Evolutionary conservation across 2,797 vertebrate genomes (phyloP).

Genomic region (Furcifer pardalis): DNA sequence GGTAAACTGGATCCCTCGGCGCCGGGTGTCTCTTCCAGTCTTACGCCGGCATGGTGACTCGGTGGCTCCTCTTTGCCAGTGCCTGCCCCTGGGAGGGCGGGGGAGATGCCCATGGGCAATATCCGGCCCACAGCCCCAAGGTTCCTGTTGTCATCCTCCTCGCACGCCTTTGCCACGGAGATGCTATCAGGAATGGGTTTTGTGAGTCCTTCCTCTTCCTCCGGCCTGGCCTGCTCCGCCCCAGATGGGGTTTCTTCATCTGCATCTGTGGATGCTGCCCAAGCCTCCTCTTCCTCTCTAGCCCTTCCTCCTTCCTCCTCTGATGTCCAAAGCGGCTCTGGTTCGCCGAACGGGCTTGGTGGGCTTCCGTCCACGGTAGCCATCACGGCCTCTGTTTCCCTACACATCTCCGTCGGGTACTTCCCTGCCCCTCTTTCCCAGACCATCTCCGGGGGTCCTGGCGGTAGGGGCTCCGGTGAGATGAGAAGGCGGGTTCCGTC

Average conservation of each 20-base stretch:
- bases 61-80: no score
- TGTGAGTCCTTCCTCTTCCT: background rate
- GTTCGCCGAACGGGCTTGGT: constrained; percentile 39
- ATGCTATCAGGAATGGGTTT: background rate
- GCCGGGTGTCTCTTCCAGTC: background rate
- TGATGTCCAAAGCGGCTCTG: constrained; percentile 21
- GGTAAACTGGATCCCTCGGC: background rate
- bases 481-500: background rate
- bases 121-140: background rate
- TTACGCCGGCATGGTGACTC: fast-evolving
- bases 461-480: background rate
- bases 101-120: fast-evolving
- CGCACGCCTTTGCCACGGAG: background rate
- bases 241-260: background rate
- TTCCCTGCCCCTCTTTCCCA: background rate
- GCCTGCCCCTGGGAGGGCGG: no score
- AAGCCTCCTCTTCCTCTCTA: constrained; percentile 38
- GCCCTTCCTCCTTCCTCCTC: constrained; percentile 33
- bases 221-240: background rate
- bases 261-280: fast-evolving
- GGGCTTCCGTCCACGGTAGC: constrained; percentile 24
- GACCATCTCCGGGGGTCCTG: background rate
- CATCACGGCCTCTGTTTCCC: background rate
- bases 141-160: background rate
- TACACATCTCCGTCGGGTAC: constrained; percentile 18